Evolutionary conservation across 2,797 vertebrate species (phyloP).

Genomic region (Oophaga sylvatica): DNA sequence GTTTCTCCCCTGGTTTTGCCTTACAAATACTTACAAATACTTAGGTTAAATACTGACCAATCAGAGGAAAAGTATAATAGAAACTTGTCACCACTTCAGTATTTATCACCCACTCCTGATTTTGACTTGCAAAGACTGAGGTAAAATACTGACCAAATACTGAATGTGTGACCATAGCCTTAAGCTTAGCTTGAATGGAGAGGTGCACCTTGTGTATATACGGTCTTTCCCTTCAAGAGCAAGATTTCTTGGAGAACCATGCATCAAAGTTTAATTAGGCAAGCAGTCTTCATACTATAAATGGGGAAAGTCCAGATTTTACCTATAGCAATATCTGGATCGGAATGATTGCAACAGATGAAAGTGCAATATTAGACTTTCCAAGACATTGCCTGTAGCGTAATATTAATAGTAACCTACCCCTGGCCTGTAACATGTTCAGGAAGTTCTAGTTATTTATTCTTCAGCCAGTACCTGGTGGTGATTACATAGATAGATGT

Average conservation of each 20-base stretch:
- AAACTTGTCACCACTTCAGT: no score
- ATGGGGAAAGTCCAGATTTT: neutral
- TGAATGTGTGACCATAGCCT: no score
- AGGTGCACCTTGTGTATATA: no score
- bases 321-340: neutral
- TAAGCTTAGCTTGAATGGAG: no score
- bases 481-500: neutral
- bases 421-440: neutral
- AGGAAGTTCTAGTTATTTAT: neutral
- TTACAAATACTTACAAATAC: no score
- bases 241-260: neutral
- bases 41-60: no score
- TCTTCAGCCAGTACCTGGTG: neutral
- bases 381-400: neutral
- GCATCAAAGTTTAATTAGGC: neutral
- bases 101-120: no score
- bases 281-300: neutral
- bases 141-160: no score
- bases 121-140: no score
- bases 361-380: neutral
- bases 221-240: neutral
- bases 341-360: neutral
- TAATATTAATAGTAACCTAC: neutral
- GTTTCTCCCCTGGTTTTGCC: no score
- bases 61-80: no score